Conservation (phyloP, 2,888 invertebrate genomes). For the Caenorhabditis sp. region DNA sequence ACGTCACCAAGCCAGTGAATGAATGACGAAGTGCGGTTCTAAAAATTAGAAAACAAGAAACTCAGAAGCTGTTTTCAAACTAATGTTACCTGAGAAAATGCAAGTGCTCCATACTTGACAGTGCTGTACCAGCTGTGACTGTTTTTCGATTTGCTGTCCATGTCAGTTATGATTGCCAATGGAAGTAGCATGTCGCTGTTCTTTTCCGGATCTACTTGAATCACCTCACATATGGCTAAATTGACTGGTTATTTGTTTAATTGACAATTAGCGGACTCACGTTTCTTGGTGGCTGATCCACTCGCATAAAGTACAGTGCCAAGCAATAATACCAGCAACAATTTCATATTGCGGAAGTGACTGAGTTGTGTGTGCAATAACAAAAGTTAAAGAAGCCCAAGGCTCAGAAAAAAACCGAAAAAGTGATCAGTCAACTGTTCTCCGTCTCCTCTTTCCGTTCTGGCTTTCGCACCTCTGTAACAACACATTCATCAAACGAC, state of each 20-base stretch:
- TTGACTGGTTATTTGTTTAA: not conserved
- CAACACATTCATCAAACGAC: conserved; percentile 51
- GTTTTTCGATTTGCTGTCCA: conserved; percentile 54
- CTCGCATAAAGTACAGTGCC: not conserved
- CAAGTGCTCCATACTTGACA: conserved; percentile 59
- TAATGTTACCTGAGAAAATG: conserved; percentile 46
- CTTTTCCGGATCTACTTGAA: conserved; percentile 36
- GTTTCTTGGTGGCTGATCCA: conserved; percentile 18
- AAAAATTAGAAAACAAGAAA: too few relatives aligned
- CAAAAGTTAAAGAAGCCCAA: conserved; percentile 24
- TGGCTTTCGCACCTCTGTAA: conserved; percentile 44
- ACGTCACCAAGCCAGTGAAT: conserved; percentile 61
- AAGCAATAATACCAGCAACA: conserved; percentile 9
- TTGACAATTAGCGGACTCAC: conserved; percentile 3
- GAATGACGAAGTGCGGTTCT: conserved; percentile 63
- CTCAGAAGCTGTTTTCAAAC: not conserved
- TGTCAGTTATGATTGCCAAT: conserved; percentile 58
- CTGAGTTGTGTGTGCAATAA: conserved; percentile 11
- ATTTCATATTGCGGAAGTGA: conserved; percentile 17
- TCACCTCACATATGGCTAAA: conserved; percentile 55
- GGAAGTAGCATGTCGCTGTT: conserved; percentile 63
- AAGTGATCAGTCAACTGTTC: conserved; percentile 41
- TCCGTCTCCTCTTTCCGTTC: conserved; percentile 32
- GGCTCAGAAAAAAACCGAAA: conserved; percentile 14
- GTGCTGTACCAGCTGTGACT: conserved; percentile 64